Base-by-base conservation (phyloP, 53 echinoderm and acorn worm genomes). In the Temnopleurus reevesii region DNA sequence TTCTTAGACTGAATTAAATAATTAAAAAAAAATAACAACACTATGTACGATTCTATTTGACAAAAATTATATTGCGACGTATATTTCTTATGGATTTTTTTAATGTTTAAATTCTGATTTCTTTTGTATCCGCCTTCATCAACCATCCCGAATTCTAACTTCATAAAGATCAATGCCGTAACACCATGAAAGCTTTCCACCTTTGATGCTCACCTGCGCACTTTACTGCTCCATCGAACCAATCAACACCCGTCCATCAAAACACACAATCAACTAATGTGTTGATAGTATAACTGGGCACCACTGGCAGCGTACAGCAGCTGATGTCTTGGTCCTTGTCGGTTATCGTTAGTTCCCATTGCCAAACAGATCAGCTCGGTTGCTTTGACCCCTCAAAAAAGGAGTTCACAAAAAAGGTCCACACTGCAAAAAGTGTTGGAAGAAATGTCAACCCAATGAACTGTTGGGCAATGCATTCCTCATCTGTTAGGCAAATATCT, bases 191-290 rank as follows among this genome's bases (percentile, higher is more conserved):
- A 63, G 8, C 12, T 33, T 28, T 13, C 56, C 5, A 31, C 34
- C 63, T 63, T 63, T 63, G 63, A 63, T 63, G 63, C n/a, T 63
- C 33, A 63, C 63, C 63, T 63, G 17, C 33, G 63, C 18, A 63
- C 63, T 63, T 63, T 63, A 17, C 56, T 31, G 63, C 31, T 17
- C 34, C 33, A 23, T 18, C 63, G 17, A 63, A 63, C 63, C 63
- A 19, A 63, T 63, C 63, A 63, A 31, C 63, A 31, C 63, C 33
- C 34, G 33, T 63, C 63, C 17, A 63, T 63, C 63, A 63, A 63
- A n/a, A 12, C 17, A 12, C 4, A 34, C 63, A 33, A 33, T 63
- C 31, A 33, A 63, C 63, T 30, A 33, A 63, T 30, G 63, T 63
- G 63, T 63, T 63, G 63, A 63, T 63, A 63, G 34, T 63, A 63